These are phyloP conservation scores for Acleris holmiana DNA, from an alignment of 2,888 invertebrate species.

Conservation along the genomic window DNA sequence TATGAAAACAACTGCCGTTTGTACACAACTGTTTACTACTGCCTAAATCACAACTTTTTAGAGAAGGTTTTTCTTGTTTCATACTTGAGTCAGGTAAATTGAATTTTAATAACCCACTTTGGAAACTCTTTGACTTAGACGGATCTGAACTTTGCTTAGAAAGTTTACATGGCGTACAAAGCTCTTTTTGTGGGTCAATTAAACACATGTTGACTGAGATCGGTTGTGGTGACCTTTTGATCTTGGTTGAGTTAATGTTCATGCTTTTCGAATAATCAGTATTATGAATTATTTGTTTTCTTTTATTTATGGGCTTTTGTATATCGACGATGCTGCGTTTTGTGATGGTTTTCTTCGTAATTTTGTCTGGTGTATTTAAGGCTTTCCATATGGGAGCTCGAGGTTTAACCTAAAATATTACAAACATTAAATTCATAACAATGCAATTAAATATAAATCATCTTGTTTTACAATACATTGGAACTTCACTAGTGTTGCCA, in stretches of 20 bases:
- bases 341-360: no score
- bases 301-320: not conserved
- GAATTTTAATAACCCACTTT: no score
- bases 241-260: conserved; percentile 26
- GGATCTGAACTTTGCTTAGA: not conserved
- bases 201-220: conserved; percentile 72
- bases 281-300: not conserved
- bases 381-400: not conserved
- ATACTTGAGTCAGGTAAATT: no score
- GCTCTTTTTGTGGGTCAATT: conserved; percentile 52
- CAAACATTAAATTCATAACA: not conserved
- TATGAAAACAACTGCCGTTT: conserved; percentile 66
- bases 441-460: conserved; percentile 4
- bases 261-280: not conserved
- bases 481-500: no score
- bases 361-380: no score
- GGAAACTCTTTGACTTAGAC: no score
- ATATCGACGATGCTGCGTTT: no score
- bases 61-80: no score
- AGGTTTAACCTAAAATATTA: conserved; percentile 3
- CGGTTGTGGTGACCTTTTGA: conserved; percentile 49
- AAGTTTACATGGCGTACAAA: not conserved
- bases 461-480: no score
- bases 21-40: conserved; percentile 43
- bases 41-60: no score